Percentiles rank a stretch among this genome's conserved stretches.
phyloP scores from a whole-genome alignment of 2,888 invertebrate genomes.

The Cheilosia grossa region DNA sequence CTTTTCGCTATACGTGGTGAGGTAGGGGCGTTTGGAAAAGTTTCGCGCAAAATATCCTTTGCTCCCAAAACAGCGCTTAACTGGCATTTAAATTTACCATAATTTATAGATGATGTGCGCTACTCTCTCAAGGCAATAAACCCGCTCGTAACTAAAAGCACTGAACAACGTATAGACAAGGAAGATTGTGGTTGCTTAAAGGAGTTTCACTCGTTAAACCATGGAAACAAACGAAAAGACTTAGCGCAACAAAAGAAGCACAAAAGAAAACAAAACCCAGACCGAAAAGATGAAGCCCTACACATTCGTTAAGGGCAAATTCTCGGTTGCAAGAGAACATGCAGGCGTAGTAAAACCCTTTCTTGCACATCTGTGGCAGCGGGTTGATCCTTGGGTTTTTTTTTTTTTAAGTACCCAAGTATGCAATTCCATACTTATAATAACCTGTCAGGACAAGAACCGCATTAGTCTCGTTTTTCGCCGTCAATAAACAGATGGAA shows the following conservation, averaged over 20 bases:
- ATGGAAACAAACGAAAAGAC: constrained; percentile 25
- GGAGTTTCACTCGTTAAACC: constrained; percentile 31
- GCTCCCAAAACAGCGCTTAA: constrained; percentile 71
- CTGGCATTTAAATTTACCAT: constrained; percentile 73
- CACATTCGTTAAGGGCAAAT: constrained; percentile 55
- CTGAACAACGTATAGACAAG: constrained; percentile 27
- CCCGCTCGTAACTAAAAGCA: constrained; percentile 33
- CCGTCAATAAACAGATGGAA: constrained; percentile 64
- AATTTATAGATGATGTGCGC: constrained; percentile 72
- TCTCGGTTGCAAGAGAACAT: constrained; percentile 44
- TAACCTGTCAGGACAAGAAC: constrained; percentile 67
- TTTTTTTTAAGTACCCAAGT: constrained; percentile 22
- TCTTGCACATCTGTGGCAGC: background rate
- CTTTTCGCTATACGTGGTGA: background rate
- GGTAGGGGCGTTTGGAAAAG: constrained; percentile 25
- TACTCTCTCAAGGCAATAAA: constrained; percentile 67
- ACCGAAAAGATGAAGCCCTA: constrained; percentile 53
- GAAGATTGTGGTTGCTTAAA: constrained; percentile 46
- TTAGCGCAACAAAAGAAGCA: constrained; percentile 50
- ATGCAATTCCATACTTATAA: constrained; percentile 67
- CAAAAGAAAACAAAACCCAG: constrained; percentile 15
- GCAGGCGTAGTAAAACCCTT: constrained; percentile 12
- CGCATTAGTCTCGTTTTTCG: constrained; percentile 58
- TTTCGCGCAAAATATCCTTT: constrained; percentile 47
- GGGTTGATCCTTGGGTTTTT: constrained; percentile 18